Evolutionary conservation across 53 echinoderm and acorn worm genomes (phyloP).

Genomic region (Luidia sarsii): DNA sequence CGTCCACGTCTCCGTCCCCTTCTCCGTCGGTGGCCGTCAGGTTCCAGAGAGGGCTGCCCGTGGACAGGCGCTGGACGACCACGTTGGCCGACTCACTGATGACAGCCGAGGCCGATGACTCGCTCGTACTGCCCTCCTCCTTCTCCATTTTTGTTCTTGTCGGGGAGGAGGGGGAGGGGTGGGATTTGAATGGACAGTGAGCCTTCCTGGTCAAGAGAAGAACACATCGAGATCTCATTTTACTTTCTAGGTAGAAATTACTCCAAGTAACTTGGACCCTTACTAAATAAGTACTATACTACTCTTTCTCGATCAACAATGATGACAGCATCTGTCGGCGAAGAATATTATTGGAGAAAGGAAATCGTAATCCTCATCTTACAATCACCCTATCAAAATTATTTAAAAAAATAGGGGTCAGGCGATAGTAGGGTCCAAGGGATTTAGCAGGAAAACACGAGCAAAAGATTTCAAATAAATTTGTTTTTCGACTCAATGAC

Average conservation of each 20-base stretch:
- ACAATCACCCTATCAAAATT: no score
- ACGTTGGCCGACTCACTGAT: conserved; percentile 93
- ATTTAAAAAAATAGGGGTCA: no score
- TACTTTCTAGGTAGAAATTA: background rate
- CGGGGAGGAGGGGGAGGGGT: background rate
- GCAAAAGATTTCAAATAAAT: no score
- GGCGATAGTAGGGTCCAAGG: no score
- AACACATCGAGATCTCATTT: background rate
- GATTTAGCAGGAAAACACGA: no score
- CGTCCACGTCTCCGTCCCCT: conserved; percentile 32
- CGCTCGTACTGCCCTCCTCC: conserved; percentile 7
- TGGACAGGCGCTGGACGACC: conserved; percentile 83
- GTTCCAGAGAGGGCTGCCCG: conserved; percentile 88
- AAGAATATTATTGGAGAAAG: no score
- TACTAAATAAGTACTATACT: background rate
- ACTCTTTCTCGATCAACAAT: background rate
- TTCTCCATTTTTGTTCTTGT: conserved; percentile 22
- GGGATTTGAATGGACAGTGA: background rate
- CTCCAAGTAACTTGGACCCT: background rate
- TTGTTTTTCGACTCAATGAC: no score
- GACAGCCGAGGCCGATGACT: conserved; percentile 27
- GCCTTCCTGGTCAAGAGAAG: background rate
- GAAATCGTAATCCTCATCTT: no score
- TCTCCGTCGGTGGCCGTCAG: conserved; percentile 81
- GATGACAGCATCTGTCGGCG: no score